Conservation (phyloP, 2,113 vertebrate species). For the Pantherophis guttatus region DNA sequence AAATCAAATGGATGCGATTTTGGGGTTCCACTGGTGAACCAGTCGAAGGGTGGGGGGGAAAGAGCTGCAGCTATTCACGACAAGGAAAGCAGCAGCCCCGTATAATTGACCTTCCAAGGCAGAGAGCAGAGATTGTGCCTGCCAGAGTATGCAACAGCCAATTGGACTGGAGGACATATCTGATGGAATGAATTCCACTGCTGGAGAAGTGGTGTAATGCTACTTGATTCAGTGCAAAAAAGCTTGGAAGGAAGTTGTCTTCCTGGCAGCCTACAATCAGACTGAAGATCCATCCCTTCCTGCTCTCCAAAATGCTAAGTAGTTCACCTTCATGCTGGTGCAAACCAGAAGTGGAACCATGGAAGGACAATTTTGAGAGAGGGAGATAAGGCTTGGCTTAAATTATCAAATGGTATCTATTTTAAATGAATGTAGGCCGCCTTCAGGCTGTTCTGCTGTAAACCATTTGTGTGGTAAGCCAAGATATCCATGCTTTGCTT, state of each 20-base stretch:
- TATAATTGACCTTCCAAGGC: neutral
- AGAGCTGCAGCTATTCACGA: neutral
- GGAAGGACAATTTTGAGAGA: too few relatives aligned
- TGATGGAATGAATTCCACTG: neutral
- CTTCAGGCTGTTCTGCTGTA: too few relatives aligned
- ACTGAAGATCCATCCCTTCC: neutral
- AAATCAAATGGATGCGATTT: neutral
- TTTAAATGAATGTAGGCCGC: neutral
- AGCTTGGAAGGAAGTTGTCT: neutral
- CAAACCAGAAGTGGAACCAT: neutral
- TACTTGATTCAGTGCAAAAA: neutral
- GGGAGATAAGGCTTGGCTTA: neutral
- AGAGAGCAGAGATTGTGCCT: neutral
- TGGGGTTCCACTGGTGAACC: neutral
- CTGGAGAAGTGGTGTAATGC: neutral
- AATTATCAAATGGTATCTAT: too few relatives aligned
- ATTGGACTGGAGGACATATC: neutral
- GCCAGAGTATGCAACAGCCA: neutral
- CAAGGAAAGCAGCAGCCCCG: neutral
- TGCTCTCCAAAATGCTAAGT: neutral
- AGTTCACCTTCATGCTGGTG: neutral
- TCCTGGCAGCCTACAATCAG: neutral
- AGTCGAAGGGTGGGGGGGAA: neutral
- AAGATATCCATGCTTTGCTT: constrained; percentile 28
- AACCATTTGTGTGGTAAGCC: neutral